Evolutionary conservation across 2,888 invertebrate species (phyloP), one percentile per base, ranked within the genome.

Genomic region (Arge pagana): DNA sequence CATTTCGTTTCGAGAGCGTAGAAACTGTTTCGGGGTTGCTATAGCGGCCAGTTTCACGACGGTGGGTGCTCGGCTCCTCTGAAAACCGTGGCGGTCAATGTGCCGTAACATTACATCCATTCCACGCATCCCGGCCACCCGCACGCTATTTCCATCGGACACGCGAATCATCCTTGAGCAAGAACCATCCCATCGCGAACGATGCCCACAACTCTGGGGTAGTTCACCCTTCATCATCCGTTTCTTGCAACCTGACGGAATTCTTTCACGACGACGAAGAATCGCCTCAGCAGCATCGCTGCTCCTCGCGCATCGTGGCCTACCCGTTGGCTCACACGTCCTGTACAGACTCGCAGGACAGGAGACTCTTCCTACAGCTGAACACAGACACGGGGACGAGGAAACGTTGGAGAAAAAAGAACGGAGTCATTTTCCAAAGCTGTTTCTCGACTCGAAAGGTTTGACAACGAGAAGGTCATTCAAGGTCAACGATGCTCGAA

Each of bases 91-190:
- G 62, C 66, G 71, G 68, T 73, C 73, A 74, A 72, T 72, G 74
- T 72, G 68, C 74, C 72, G 68, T 74, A 72, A 73, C 72, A 72
- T 74, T 73, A 72, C 70, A 71, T 70, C 67, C 67, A 72, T 72
- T 66, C 64, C 61, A 61, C n/a, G n/a, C 64, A 67, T 67, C 65
- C 63, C 54, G 60, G 55, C 53, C 55, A 59, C 57, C 55, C 56
- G n/a, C n/a, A n/a, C n/a, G 58, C 59, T 67, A 67, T 68, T 68
- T 68, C 70, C 70, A 67, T 62, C 24, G 62, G 66, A 67, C 70
- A 65, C 61, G 65, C 62, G 61, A 70, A 58, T 59, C 59, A 52
- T 55, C 48, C 58, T 49, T n/a, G n/a, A n/a, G n/a, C 58, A 60
- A 54, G 50, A 40, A 24, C 39, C 50, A 39, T 30, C 37, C 45